Conservation (phyloP, 2,888 invertebrate genomes). For the Lordiphosa fenestrarum region DNA sequence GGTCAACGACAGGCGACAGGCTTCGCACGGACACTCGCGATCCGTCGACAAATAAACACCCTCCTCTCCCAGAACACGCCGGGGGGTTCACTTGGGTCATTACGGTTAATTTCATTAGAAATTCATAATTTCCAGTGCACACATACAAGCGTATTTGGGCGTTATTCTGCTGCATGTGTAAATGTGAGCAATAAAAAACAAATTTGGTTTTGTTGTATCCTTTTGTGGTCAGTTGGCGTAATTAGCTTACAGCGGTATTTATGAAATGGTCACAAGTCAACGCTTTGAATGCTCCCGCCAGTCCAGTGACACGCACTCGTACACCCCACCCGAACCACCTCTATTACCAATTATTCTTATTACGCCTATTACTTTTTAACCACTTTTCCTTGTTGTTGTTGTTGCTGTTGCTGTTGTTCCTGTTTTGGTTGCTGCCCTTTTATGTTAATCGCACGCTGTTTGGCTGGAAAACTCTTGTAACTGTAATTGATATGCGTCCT, state of each 20-base stretch:
- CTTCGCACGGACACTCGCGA: conserved; percentile 31
- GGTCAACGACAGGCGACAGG: conserved; percentile 59
- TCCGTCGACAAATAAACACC: conserved; percentile 70
- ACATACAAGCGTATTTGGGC: conserved; percentile 28
- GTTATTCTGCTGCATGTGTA: conserved; percentile 68
- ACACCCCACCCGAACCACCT: neutral
- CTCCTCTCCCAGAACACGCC: conserved; percentile 14
- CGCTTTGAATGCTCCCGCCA: conserved; percentile 47
- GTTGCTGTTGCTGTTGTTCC: conserved; percentile 18
- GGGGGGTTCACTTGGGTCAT: conserved; percentile 33
- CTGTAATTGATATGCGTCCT: conserved; percentile 77
- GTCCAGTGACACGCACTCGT: conserved; percentile 43
- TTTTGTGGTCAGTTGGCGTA: conserved; percentile 49
- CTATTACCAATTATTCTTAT: conserved; percentile 74
- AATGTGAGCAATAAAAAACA: conserved; percentile 69
- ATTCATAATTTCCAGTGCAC: conserved; percentile 69
- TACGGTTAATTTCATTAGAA: conserved; percentile 79
- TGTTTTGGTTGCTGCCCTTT: conserved; percentile 58
- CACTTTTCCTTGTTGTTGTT: conserved; percentile 47
- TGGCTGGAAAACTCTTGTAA: conserved; percentile 69
- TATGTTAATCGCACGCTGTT: conserved; percentile 69
- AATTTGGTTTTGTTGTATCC: conserved; percentile 35
- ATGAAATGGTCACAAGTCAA: conserved; percentile 79
- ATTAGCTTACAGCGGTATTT: conserved; percentile 76
- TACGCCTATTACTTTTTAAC: conserved; percentile 74